Base-by-base conservation (phyloP, 2,113 vertebrate species). In the Mesoclemmys tuberculata region DNA sequence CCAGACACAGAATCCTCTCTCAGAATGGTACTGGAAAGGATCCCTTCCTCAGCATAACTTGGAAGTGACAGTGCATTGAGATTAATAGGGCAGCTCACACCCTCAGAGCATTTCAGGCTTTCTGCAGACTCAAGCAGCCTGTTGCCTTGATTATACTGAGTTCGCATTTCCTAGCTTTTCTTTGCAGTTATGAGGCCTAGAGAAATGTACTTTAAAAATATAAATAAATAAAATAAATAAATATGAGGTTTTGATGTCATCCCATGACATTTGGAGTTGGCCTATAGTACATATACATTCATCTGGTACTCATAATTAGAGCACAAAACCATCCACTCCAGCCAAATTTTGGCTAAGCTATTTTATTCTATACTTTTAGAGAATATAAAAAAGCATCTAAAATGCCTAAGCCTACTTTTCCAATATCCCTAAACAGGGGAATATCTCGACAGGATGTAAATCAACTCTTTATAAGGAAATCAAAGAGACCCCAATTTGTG, bases 321-420 rank as follows among this genome's bases (percentile, higher is more conserved):
- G 19, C 26, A 84, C 21, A 79, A 85, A 89, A 9, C 0, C 10
- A 86, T 9, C 12, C 81, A 26, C 4, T 82, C 84, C 48, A 82
- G 74, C 22, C 41, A 90, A 56, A 8, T 56, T 56, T 56, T 27
- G 24, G 24, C 24, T 56, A 27, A 56, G 58, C 3, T 84, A 38
- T 56, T 80, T 31, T 80, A 77, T 2, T 84, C 1, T 0, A 1
- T 41, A 48, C 82, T 56, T 90, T n/a, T n/a, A n/a, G n/a, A 90
- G 18, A 52, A 51, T 2, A 74, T 6, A 54, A 24, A 82, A n/a
- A 77, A 84, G 12, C 0, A 0, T n/a, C 0, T 31, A 61, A 31
- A 61, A 31, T 18, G 12, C n/a, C 14, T 68, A 56, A 27, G 27
- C 31, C 16, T 35, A 35, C 18, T 80, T 64, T 90, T 77, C 2